Evolutionary conservation across 2,113 vertebrate species (phyloP), one percentile per base, ranked within the genome.

Genomic region (Leucosticte australis): DNA sequence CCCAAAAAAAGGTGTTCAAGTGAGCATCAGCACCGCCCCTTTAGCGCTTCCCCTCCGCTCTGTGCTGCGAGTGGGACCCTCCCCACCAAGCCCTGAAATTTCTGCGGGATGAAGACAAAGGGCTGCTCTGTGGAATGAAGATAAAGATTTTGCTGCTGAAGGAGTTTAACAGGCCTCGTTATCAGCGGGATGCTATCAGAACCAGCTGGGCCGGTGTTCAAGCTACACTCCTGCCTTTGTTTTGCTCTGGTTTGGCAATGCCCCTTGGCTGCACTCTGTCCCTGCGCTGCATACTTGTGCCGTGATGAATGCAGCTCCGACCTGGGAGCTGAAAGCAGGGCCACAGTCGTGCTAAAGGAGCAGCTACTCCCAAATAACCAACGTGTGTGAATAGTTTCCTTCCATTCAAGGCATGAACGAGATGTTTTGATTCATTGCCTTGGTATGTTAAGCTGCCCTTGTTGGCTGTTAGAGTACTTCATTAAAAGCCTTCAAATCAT

Each of bases 321-420:
- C 39, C 77, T 28, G 1, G 4, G 35, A 91, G 89, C 73, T 4
- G 0, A 95, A 76, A 87, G 89, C 81, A 39, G 77, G 62, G 37
- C 59, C 88, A 46, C 57, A 39, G 75, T 33, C 15, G 31, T 91
- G 74, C 91, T 62, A 13, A 49, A 94, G 84, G 49, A 94, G 78
- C 65, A 91, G 87, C 78, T 94, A 94, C 91, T 94, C 93, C 89
- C 84, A 56, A 87, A 92, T 85, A 95, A 85, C 93, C 62, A n/a
- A 62, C 2, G 49, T 87, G 84, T 77, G 84, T 95, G 87, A 95
- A 94, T 95, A 96, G 87, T 89, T 96, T 94, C 95, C 89, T 94
- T 94, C 96, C 96, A 96, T 95, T 97, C 91, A 96, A 93, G 94
- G 89, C 92, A 95, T 23, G 95, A 89, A 87, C 76, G 78, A 94